Base-by-base conservation (phyloP, 2,888 invertebrate genomes). In the Orchestes rusci region DNA sequence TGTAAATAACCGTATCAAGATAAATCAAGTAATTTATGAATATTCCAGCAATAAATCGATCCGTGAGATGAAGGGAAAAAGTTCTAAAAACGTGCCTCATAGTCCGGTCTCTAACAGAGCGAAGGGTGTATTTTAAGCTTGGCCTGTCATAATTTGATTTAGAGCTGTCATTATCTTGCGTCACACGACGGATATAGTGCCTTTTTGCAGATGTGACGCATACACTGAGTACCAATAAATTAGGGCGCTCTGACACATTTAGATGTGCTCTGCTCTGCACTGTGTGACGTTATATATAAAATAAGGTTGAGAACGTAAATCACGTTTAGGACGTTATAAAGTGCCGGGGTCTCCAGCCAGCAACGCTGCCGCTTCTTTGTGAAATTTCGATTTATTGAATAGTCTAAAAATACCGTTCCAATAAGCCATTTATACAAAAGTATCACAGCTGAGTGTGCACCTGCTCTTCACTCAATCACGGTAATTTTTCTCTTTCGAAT, bases 251-350 rank as follows among this genome's bases (percentile, higher is more conserved):
- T 60, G 60, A 58, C 59, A 58, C 58, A 58, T 61, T 60, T 59
- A 59, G 57, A 60, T 59, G 58, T n/a, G n/a, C n/a, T n/a, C n/a
- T n/a, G 58, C 52, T 52, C 54, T 55, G 56, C 56, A 60, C n/a
- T n/a, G n/a, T n/a, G 59, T 63, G 62, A 75, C 73, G 74, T 75
- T 75, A 75, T 73, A n/a, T n/a, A 72, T 73, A 72, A 71, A 72
- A 71, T 68, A 71, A 66, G 68, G 68, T 67, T 51, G 67, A 65
- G 66, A 71, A 73, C 72, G 76, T 77, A 77, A 76, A 75, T 77
- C 76, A 76, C 73, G 70, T 65, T 39, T 68, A 66, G 57, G 59
- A 58, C 61, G 59, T 59, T 61, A 54, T 56, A 58, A 61, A 53
- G 54, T 59, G 56, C 58, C 59, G 2, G 2, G 7, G 23, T 23